These are phyloP conservation scores for Eunapius fragilis DNA, from an alignment of 37 sponge, comb jelly and placozoan species.

Conservation along the genomic window DNA sequence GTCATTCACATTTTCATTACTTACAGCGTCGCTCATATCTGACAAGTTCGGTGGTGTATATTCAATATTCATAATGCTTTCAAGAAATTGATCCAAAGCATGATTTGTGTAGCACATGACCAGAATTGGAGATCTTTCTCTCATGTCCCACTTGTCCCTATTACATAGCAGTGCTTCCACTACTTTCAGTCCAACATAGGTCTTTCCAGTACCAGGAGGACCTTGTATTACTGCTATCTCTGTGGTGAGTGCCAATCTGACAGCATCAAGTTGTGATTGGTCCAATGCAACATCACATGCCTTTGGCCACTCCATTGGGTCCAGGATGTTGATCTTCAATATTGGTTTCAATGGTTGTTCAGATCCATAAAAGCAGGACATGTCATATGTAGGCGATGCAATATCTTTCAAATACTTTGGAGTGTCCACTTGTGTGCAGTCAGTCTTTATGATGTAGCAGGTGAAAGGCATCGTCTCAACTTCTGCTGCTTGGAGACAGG, in stretches of 20 bases:
- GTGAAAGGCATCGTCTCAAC: constrained; percentile 84
- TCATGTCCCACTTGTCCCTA: constrained; percentile 43
- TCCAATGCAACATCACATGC: constrained; percentile 41
- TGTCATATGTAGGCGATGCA: not conserved
- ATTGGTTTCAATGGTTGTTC: too few relatives aligned
- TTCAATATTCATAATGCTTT: constrained; percentile 41
- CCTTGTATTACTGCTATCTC: constrained; percentile 94
- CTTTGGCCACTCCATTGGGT: constrained; percentile 37
- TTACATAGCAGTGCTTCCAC: constrained; percentile 70
- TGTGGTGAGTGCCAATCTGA: constrained; percentile 73
- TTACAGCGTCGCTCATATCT: not conserved
- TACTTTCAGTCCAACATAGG: constrained; percentile 87
- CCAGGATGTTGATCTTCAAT: constrained; percentile 2
- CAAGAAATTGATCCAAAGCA: constrained; percentile 95
- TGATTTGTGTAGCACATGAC: constrained; percentile 94
- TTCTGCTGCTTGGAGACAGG: constrained; percentile 66
- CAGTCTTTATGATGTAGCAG: constrained; percentile 48
- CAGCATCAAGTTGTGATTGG: constrained; percentile 71
- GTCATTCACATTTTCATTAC: too few relatives aligned
- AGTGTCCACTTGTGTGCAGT: constrained; percentile 23
- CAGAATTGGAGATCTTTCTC: constrained; percentile 68
- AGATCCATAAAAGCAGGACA: constrained; percentile 34
- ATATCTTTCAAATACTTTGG: constrained; percentile 30
- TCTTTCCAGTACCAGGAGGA: constrained; percentile 98
- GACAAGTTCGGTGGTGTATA: too few relatives aligned